phyloP scores from a whole-genome alignment of 2,797 vertebrate genomes.

The Lateolabrax maculatus region DNA sequence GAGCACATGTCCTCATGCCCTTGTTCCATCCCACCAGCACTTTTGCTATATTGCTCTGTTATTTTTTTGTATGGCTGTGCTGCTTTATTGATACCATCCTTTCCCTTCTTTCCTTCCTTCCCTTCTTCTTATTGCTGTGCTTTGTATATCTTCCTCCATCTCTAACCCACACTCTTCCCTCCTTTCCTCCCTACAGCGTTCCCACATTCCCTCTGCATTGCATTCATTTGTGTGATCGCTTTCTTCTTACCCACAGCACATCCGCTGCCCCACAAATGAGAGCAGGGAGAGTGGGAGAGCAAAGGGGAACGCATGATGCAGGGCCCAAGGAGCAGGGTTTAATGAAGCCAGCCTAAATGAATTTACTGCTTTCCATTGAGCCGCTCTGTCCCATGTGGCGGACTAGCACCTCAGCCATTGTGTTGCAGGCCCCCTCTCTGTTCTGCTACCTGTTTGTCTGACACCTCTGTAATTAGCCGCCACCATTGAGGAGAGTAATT shows the following conservation, averaged over 20 bases:
- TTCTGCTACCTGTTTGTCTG: slow-evolving; percentile 84
- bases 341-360: slow-evolving; percentile 84
- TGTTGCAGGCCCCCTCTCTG: slow-evolving; percentile 61
- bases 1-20: slow-evolving; percentile 76
- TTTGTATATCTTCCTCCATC: slow-evolving; percentile 26
- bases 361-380: slow-evolving; percentile 83
- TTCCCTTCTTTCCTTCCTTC: slow-evolving; percentile 57
- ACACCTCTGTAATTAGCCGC: slow-evolving; percentile 84
- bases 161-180: slow-evolving; percentile 24
- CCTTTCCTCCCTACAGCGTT: slow-evolving; percentile 50
- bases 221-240: slow-evolving; percentile 66
- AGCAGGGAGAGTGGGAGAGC: slow-evolving; percentile 54
- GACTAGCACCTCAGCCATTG: slow-evolving; percentile 73
- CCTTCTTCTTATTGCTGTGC: slow-evolving; percentile 9
- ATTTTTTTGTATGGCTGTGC: slow-evolving; percentile 46
- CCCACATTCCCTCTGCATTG: slow-evolving; percentile 49
- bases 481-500: slow-evolving; percentile 84
- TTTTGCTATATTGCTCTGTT: slow-evolving; percentile 59
- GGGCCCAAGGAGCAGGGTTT: slow-evolving; percentile 75
- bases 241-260: slow-evolving; percentile 74
- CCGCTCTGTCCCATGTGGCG: slow-evolving; percentile 73
- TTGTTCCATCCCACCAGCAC: slow-evolving; percentile 66
- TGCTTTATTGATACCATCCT: slow-evolving; percentile 68
- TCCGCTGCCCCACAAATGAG: slow-evolving; percentile 74
- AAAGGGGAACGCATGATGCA: slow-evolving; percentile 65